Evolutionary conservation across 2,797 vertebrate genomes (phyloP).

Genomic region (Melanotaenia parkinsoni): DNA sequence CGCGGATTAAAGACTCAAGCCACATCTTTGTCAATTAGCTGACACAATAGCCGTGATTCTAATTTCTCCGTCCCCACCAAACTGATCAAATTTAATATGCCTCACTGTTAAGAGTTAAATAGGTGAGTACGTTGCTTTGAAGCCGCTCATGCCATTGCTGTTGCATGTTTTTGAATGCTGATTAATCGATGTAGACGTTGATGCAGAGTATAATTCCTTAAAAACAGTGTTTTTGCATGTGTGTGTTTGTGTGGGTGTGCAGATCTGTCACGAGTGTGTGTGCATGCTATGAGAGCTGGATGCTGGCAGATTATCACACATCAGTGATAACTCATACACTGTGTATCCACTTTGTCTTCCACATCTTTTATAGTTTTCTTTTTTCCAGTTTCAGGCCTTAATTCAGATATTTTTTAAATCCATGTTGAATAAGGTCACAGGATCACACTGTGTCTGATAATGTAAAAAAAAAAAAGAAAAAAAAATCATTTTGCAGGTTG

Average conservation of each 20-base stretch:
- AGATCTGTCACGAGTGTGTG: conserved; percentile 15
- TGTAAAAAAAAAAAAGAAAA: neutral
- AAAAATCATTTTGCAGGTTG: conserved; percentile 1
- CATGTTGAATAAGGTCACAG: conserved; percentile 15
- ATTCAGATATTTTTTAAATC: conserved; percentile 23
- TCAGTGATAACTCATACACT: conserved; percentile 40
- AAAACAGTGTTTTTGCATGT: conserved; percentile 10
- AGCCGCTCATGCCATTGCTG: conserved; percentile 57
- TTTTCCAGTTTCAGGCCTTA: conserved; percentile 8
- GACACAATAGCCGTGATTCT: conserved; percentile 61
- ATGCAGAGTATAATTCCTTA: conserved; percentile 7
- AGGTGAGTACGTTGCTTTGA: conserved; percentile 77
- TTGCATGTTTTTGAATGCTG: conserved; percentile 55
- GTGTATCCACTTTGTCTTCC: conserved; percentile 20
- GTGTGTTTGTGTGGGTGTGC: conserved; percentile 26
- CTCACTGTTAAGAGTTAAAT: conserved; percentile 69
- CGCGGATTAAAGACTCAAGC: conserved; percentile 78
- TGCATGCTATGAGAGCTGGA: conserved; percentile 17
- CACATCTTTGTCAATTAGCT: conserved; percentile 69
- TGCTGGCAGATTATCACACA: conserved; percentile 47
- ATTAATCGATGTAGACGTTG: conserved; percentile 23
- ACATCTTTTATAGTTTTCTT: conserved; percentile 18
- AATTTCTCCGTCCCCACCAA: conserved; percentile 63
- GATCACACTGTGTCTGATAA: neutral
- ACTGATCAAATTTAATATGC: conserved; percentile 49